These are phyloP conservation scores for Plecturocebus donacophilus DNA, from an alignment of 2,113 vertebrate genomes.

Conservation along the genomic window DNA sequence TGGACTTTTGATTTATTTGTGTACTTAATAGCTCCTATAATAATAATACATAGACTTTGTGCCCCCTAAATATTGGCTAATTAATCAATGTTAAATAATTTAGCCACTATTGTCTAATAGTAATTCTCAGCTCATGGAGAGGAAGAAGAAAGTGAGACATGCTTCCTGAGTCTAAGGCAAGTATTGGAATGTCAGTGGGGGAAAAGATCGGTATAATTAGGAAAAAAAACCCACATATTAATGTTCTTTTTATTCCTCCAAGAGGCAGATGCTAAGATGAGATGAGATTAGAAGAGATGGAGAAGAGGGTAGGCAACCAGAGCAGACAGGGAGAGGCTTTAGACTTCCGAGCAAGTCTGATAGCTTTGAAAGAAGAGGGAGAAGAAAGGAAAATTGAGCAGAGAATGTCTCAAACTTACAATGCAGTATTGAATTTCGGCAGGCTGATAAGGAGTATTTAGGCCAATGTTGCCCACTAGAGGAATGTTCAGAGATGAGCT, in stretches of 20 bases:
- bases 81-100: constrained; percentile 24
- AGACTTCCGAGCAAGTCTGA: background rate
- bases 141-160: background rate
- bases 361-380: background rate
- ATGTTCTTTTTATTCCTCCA: background rate
- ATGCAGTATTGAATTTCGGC: background rate
- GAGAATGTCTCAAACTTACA: background rate
- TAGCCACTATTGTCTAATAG: background rate
- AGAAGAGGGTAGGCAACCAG: background rate
- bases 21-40: background rate
- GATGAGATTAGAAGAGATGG: background rate
- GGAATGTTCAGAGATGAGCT: background rate
- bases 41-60: background rate
- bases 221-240: background rate
- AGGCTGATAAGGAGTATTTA: background rate
- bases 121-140: background rate
- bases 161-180: background rate
- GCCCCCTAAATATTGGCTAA: background rate
- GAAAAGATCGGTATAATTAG: background rate
- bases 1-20: constrained; percentile 28
- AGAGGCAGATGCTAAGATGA: background rate
- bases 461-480: background rate
- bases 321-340: background rate
- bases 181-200: background rate
- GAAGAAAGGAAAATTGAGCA: background rate